Percentiles rank a stretch among this genome's conserved stretches.
phyloP scores from a whole-genome alignment of 2,113 vertebrate species.

The Anser cygnoides region DNA sequence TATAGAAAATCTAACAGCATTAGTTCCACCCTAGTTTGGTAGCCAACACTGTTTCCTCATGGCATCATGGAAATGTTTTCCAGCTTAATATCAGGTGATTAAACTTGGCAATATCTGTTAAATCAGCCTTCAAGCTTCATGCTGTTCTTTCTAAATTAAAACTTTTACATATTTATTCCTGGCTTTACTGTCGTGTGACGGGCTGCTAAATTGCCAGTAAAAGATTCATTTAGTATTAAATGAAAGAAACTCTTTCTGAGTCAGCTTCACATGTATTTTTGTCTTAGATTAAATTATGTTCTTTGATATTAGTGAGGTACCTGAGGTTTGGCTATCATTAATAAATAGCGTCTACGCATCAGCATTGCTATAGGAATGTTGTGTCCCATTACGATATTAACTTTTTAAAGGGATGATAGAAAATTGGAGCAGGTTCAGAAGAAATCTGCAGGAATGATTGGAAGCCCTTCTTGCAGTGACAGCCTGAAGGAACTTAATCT shows the following conservation, averaged over 20 bases:
- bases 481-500: not conserved
- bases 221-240: not conserved
- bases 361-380: not conserved
- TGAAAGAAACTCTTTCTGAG: not conserved
- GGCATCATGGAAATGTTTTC: constrained; percentile 15
- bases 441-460: not conserved
- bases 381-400: not conserved
- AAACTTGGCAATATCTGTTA: constrained; percentile 39
- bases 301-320: not conserved
- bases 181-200: not conserved
- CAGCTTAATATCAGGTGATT: constrained; percentile 24
- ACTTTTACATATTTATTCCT: constrained; percentile 26
- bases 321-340: not conserved
- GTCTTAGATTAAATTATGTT: not conserved
- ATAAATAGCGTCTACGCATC: not conserved
- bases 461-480: not conserved
- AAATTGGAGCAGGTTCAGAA: constrained; percentile 38
- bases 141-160: constrained; percentile 49
- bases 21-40: not conserved
- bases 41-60: constrained; percentile 4
- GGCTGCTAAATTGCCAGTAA: constrained; percentile 15
- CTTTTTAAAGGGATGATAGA: not conserved
- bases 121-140: constrained; percentile 53
- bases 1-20: not conserved
- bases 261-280: not conserved